These are phyloP conservation scores for Sepioteuthis lessoniana DNA, from an alignment of 2,888 invertebrate genomes.

Conservation along the genomic window DNA sequence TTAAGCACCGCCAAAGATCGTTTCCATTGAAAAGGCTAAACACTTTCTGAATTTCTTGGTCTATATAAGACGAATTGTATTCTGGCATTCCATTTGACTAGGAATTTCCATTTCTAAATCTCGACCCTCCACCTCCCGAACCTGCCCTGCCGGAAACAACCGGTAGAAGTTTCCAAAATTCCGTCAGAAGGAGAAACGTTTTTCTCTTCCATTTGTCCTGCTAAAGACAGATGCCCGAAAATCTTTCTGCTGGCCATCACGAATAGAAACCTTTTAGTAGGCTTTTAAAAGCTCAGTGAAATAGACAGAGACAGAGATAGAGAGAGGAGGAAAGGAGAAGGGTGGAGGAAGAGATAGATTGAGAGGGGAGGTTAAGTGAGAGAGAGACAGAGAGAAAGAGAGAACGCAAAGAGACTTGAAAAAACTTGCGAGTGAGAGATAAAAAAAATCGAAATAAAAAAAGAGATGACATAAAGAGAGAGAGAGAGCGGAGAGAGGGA, in stretches of 20 bases:
- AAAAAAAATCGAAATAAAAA: no score
- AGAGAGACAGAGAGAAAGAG: no score
- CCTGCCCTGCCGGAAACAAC: background rate
- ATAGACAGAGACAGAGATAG: background rate
- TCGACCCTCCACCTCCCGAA: background rate
- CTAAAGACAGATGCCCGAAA: background rate
- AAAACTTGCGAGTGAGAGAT: no score
- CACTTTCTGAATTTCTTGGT: background rate
- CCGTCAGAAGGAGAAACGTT: background rate
- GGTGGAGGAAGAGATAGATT: background rate
- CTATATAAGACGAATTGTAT: background rate
- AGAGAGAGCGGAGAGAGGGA: background rate
- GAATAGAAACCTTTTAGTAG: background rate
- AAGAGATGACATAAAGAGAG: background rate
- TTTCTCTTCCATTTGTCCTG: constrained; percentile 11
- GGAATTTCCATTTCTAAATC: background rate
- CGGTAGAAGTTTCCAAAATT: background rate
- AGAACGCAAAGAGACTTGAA: no score
- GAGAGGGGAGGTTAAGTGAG: background rate
- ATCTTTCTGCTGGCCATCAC: constrained; percentile 17
- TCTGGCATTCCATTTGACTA: background rate
- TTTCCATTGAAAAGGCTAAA: background rate
- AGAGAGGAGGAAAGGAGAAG: no score
- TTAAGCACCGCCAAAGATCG: background rate
- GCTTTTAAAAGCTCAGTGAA: background rate